Evolutionary conservation across 2,113 vertebrate genomes (phyloP), one percentile per base, ranked within the genome.

Genomic region (Tonatia bakeri): DNA sequence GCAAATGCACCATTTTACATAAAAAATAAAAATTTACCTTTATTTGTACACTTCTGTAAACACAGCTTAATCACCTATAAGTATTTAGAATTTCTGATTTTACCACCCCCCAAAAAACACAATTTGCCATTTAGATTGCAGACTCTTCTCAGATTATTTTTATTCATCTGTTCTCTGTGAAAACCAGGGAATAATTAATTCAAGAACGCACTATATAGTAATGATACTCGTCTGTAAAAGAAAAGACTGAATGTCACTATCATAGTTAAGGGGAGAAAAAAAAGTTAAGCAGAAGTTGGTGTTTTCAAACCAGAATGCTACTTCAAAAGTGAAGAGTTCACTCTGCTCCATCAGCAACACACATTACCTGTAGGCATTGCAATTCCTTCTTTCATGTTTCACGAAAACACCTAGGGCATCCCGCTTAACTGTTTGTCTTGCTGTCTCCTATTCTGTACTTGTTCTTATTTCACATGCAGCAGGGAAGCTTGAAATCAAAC

Each of bases 331-430:
- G n/a, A 85, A 33, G 70, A 28, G 54, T 96, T 91, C 83, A 82
- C 54, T 45, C 69, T 93, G 47, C 43, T 54, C 77, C 86, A 88
- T 92, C 88, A 92, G 91, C 31, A 52, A 47, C 40, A 82, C 31
- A 90, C 87, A 90, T 90, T 75, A 96, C 91, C 93, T 88, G 26
- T 16, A 92, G 91, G 94, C 94, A 93, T 95, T 96, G 93, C 73
- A 88, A 91, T 87, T 79, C 67, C 73, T 61, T n/a, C 82, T 96
- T 94, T 97, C 61, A 80, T 70, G 86, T 94, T 92, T 94, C 94
- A 91, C 43, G 36, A 86, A 97, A 94, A 97, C 28, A 94, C 65
- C 90, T 52, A 84, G 7, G 88, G 76, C 90, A 94, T 65, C 43
- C 65, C 1, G 0, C 73, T 94, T 92, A 95, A 85, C 92, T 88